Evolutionary conservation across 2,888 invertebrate species (phyloP), one percentile per base, ranked within the genome.

Genomic region (Alsophila aescularia): DNA sequence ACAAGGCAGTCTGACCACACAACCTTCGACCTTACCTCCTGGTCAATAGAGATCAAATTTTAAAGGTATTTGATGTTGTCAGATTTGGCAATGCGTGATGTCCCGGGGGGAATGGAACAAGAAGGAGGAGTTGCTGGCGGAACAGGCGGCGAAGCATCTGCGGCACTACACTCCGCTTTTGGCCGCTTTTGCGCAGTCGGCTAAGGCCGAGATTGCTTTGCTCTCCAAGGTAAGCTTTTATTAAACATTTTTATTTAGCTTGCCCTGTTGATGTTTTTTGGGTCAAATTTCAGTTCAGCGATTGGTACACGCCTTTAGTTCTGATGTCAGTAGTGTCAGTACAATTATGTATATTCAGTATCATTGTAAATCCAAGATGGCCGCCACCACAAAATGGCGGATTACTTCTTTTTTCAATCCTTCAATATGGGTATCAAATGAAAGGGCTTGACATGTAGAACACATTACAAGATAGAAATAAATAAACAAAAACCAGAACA

Each of bases 31-130:
- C 12, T 10, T 42, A 43, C 1, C 0, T 1, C 0, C 0, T 7
- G 3, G 24, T 0, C 2, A 5, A 32, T 50, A 49, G 15, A 4
- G 42, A 50, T 18, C 3, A 18, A 47, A 21, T 27, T 21, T 4
- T 13, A 18, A 41, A 8, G 1, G 2, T 48, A 8, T 21, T 49
- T 59, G 55, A 63, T 67, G 9, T 1, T 0, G 4, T 4, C 54
- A 97, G 97, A 94, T 98, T 75, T 99, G 98, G 98, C 95, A 95
- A 67, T 97, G 97, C 65, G 95, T 99, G 73, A 99, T 99, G 98
- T 95, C 96, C 48, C 95, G 97, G 75, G 97, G 97, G 57, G 98
- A 99, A 90, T 99, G 98, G 99, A 99, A 98, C 90, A 99, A 99
- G 90, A 99, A 99, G 83, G 99, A 99, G 85, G 99, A 99, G 86